Percentiles rank a stretch among this genome's conserved stretches.
Evolutionary conservation across 2,113 vertebrate species (phyloP).

Genomic region (Turnix velox): DNA sequence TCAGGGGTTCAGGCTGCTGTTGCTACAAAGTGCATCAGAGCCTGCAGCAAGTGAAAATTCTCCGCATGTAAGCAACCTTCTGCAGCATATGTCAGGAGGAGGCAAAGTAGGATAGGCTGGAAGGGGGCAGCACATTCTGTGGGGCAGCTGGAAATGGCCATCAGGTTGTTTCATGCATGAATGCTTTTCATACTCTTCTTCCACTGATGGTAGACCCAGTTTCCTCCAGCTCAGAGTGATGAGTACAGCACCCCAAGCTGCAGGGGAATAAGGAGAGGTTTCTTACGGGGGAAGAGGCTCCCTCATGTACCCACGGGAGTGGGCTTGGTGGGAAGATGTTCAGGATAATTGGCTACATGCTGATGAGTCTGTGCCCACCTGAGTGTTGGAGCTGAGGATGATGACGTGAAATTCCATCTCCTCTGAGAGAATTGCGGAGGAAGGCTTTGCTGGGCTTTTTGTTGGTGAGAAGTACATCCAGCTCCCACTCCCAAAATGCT

Average conservation of each 20-base stretch:
- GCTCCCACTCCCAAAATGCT: neutral
- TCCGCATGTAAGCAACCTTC: neutral
- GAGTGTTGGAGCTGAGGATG: neutral
- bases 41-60: neutral
- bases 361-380: neutral
- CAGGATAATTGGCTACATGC: neutral
- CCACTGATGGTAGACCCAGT: neutral
- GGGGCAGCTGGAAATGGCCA: neutral
- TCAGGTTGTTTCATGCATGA: accelerated
- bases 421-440: neutral
- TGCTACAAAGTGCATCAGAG: neutral
- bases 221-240: neutral
- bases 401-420: neutral
- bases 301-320: neutral
- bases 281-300: neutral
- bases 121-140: accelerated
- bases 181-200: neutral
- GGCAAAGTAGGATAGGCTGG: neutral
- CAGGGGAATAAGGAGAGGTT: neutral
- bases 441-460: neutral
- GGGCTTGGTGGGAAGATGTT: accelerated
- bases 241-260: neutral
- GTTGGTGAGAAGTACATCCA: neutral
- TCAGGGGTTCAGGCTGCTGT: neutral
- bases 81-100: accelerated